Evolutionary conservation across 2,797 vertebrate species (phyloP).

Genomic region (Rachycentron canadum): DNA sequence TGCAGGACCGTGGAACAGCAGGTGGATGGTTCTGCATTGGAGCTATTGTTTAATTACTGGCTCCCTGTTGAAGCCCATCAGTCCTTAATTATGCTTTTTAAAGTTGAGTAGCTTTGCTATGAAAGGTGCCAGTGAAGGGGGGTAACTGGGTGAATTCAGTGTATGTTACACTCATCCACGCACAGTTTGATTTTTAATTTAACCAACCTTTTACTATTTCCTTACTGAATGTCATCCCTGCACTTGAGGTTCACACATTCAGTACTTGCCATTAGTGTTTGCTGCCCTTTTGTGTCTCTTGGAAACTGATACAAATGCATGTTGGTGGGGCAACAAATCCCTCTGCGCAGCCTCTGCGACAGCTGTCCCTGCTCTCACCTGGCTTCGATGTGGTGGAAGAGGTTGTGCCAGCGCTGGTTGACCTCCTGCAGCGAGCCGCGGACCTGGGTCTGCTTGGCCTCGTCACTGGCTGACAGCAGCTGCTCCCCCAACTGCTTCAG

Average conservation of each 20-base stretch:
- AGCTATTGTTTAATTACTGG: constrained; percentile 53
- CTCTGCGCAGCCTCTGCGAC: not conserved
- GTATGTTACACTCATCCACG: constrained; percentile 7
- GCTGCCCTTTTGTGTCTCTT: not conserved
- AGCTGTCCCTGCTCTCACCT: constrained; percentile 85
- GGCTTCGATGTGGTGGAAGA: constrained; percentile 92
- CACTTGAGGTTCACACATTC: not conserved
- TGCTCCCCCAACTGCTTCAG: constrained; percentile 93
- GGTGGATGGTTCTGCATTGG: constrained; percentile 58
- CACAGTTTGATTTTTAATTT: constrained; percentile 6
- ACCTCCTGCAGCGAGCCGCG: constrained; percentile 90
- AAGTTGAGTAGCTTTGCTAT: constrained; percentile 33
- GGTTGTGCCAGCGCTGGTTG: constrained; percentile 93
- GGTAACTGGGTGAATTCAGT: constrained; percentile 13
- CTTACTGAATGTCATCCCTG: no score
- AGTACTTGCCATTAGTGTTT: not conserved
- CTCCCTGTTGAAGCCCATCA: constrained; percentile 33
- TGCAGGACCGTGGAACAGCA: constrained; percentile 72
- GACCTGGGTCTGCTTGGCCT: constrained; percentile 87
- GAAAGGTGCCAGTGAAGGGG: constrained; percentile 14
- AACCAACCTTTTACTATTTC: constrained; percentile 5
- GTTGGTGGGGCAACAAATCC: no score
- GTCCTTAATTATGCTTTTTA: constrained; percentile 52
- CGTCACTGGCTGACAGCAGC: constrained; percentile 89
- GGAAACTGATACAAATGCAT: constrained; percentile 10